Base-by-base conservation (phyloP, 2,888 invertebrate genomes). In the Opisthograptis luteolata region DNA sequence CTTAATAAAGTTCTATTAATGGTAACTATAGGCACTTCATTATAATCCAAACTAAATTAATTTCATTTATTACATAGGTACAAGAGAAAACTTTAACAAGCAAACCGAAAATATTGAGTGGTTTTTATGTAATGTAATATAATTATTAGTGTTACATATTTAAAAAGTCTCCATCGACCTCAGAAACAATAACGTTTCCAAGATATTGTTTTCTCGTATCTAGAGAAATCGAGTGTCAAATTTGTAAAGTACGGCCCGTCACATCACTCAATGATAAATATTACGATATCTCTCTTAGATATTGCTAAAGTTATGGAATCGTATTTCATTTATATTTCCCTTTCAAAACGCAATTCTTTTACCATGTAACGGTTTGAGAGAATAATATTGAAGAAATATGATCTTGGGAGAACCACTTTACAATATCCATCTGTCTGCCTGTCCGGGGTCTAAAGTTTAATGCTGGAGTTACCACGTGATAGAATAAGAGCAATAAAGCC, bases 291-390 rank as follows among this genome's bases (percentile, higher is more conserved):
- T 30, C 32, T 49, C 40, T 39, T 20, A 32, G 50, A 44, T 53
- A 51, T 51, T 53, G 45, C 47, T 25, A 28, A 43, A 42, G 45
- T 48, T 45, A 46, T 34, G 36, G 41, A 32, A 48, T 47, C 44
- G 30, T 50, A 53, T 57, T 50, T 53, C 43, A 55, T 47, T 46
- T 42, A 37, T 51, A 51, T 45, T 51, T 57, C 36, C 39, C 34
- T 45, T 57, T 49, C 36, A 47, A 53, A 50, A 41, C 50, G 50
- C 49, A 53, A 57, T 56, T 46, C 45, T 47, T 52, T 52, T 46
- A 22, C 17, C 25, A 43, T 53, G 43, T 56, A 46, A 45, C 48
- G 32, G 43, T 48, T 48, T 35, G 44, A 46, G 27, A 46, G 52
- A 46, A 35, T 42, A 42, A 45, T 52, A 57, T 53, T 44, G 53